Evolutionary conservation across 2,888 invertebrate species (phyloP).

Genomic region (Lasioglossum leucozonium): DNA sequence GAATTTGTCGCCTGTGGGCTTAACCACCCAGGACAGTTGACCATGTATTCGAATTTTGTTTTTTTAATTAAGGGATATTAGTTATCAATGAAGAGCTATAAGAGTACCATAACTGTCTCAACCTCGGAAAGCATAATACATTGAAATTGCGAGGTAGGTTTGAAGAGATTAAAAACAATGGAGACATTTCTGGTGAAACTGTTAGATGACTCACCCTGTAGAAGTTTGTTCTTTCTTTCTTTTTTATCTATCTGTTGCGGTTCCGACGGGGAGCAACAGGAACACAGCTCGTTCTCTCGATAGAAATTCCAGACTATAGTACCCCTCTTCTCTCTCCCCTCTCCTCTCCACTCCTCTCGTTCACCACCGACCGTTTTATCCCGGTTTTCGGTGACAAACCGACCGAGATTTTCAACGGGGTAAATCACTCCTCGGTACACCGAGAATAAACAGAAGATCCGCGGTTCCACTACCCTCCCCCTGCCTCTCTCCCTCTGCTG

Average conservation of each 20-base stretch:
- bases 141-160: neutral
- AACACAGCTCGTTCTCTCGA: neutral
- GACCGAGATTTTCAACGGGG: neutral
- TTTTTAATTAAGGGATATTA: no score
- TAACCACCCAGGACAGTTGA: no score
- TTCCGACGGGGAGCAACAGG: neutral
- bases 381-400: neutral
- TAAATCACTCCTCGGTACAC: constrained; percentile 4
- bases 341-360: neutral
- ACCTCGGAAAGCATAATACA: no score
- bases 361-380: neutral
- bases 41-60: no score
- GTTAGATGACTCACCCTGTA: neutral
- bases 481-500: neutral
- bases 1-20: no score
- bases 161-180: neutral
- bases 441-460: neutral
- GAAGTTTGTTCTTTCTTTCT: neutral
- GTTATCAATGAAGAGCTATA: neutral
- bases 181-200: neutral
- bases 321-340: neutral
- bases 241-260: neutral
- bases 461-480: no score
- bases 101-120: neutral
- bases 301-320: constrained; percentile 17